Evolutionary conservation across 2,888 invertebrate species (phyloP).

Genomic region (Bruchidius siliquastri): DNA sequence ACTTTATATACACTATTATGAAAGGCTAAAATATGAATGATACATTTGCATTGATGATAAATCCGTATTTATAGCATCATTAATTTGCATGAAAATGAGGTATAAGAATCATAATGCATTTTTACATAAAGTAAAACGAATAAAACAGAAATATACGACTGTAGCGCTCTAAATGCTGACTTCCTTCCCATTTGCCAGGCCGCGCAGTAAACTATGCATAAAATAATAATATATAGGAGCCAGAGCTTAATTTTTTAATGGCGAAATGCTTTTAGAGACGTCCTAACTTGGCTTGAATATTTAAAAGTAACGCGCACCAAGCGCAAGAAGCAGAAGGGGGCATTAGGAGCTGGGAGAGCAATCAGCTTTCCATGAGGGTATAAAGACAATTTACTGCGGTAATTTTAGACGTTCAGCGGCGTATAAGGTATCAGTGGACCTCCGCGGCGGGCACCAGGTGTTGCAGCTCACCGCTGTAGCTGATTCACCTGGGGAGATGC

Average conservation of each 20-base stretch:
- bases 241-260: slow-evolving; percentile 56
- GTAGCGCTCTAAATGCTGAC: background rate
- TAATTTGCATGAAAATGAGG: background rate
- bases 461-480: background rate
- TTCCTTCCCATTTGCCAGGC: background rate
- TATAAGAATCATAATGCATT: background rate
- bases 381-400: slow-evolving; percentile 41
- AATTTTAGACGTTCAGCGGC: slow-evolving; percentile 25
- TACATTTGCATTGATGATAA: no score
- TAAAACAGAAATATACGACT: background rate
- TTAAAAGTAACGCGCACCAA: slow-evolving; percentile 46
- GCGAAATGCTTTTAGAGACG: slow-evolving; percentile 62
- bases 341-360: slow-evolving; percentile 32
- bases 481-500: background rate
- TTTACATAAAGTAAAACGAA: background rate
- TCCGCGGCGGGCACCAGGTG: background rate
- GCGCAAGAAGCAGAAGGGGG: slow-evolving; percentile 19
- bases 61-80: background rate
- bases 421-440: background rate
- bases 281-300: slow-evolving; percentile 46
- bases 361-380: slow-evolving; percentile 15
- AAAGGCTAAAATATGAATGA: no score
- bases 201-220: slow-evolving; percentile 38
- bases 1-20: no score
- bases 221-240: slow-evolving; percentile 49